These are phyloP conservation scores for Epistrophe eligans DNA, from an alignment of 2,888 invertebrate genomes.

Conservation along the genomic window DNA sequence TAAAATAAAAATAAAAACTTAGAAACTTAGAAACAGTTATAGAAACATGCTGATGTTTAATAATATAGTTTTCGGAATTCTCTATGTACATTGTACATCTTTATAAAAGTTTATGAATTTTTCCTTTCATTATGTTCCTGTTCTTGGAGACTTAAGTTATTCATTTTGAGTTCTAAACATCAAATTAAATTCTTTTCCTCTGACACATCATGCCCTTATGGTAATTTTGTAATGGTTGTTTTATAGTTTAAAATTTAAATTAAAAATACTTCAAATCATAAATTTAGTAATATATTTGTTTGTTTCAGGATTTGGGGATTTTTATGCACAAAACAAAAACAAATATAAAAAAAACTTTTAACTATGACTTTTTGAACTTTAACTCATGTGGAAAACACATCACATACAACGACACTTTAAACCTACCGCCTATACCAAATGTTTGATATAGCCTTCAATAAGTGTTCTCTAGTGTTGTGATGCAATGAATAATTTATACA, in stretches of 20 bases:
- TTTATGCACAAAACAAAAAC: not conserved
- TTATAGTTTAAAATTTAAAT: constrained; percentile 8
- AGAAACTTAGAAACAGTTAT: not conserved
- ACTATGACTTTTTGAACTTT: constrained; percentile 5
- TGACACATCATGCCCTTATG: not conserved
- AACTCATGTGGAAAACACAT: not conserved
- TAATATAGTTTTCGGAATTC: not conserved
- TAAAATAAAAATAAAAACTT: not conserved
- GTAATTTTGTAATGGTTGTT: not conserved
- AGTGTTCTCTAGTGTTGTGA: constrained; percentile 1
- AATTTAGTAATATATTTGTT: not conserved
- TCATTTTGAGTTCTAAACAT: not conserved
- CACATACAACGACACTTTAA: not conserved
- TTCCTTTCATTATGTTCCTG: not conserved
- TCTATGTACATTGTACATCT: no score
- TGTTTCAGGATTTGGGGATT: not conserved
- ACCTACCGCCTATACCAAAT: not conserved
- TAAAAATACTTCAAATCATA: not conserved
- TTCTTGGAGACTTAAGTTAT: not conserved
- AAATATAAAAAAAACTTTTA: not conserved
- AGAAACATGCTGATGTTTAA: not conserved
- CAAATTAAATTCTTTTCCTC: not conserved
- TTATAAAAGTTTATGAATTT: not conserved
- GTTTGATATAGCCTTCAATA: constrained; percentile 13
- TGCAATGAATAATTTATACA: constrained; percentile 42